Conservation (phyloP, 2,113 vertebrate genomes). For the Vicugna pacos region DNA sequence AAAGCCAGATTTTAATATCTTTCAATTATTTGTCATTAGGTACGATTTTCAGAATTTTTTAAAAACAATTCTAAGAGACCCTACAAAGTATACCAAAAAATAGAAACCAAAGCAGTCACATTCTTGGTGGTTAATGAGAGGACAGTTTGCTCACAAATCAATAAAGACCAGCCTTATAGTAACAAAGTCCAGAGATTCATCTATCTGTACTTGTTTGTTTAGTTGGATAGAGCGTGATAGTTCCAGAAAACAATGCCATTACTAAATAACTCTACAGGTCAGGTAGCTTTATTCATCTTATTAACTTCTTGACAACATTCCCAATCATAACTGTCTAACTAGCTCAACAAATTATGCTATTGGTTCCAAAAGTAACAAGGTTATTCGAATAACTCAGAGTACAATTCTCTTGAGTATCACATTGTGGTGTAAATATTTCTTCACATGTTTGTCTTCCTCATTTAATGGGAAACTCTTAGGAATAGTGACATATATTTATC, state of each 20-base stretch:
- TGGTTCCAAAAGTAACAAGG: background rate
- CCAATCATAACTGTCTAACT: background rate
- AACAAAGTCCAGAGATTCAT: background rate
- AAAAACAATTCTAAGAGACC: background rate
- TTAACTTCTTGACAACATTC: background rate
- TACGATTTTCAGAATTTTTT: conserved; percentile 42
- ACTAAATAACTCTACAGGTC: background rate
- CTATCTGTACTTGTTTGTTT: background rate
- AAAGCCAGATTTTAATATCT: conserved; percentile 37
- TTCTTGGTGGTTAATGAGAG: background rate
- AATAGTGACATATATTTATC: background rate
- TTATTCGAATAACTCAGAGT: background rate
- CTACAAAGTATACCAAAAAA: background rate
- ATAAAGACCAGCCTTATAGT: background rate
- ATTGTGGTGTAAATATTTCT: conserved; percentile 34
- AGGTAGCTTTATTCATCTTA: background rate
- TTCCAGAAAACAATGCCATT: background rate
- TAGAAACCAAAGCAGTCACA: background rate
- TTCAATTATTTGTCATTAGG: background rate
- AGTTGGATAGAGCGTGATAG: background rate
- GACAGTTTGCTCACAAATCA: background rate
- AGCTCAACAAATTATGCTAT: background rate
- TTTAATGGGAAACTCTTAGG: conserved; percentile 9
- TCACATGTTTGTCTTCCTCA: conserved; percentile 1
- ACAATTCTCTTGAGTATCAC: conserved; percentile 24